Percentiles rank a stretch among this genome's conserved stretches.
Evolutionary conservation across 2,113 vertebrate species (phyloP).

Genomic region (Camelus bactrianus): DNA sequence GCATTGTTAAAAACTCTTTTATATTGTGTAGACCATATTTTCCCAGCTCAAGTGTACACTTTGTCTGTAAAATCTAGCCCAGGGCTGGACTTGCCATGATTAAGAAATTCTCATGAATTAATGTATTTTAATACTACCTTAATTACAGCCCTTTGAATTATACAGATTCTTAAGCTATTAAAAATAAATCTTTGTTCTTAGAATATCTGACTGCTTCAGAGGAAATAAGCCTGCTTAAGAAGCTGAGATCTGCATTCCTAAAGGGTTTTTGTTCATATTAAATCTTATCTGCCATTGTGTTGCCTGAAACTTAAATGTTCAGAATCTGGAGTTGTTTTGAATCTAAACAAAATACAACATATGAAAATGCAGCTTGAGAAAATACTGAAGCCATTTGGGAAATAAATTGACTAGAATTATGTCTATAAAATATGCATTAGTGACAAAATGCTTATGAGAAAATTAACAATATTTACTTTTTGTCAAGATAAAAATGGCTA

Average conservation of each 20-base stretch:
- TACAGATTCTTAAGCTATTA: slow-evolving; percentile 32
- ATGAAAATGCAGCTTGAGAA: slow-evolving; percentile 18
- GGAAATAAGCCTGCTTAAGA: slow-evolving; percentile 57
- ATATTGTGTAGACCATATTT: not conserved
- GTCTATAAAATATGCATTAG: slow-evolving; percentile 4
- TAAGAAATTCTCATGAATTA: slow-evolving; percentile 23
- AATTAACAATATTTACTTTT: not conserved
- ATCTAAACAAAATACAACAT: slow-evolving; percentile 14
- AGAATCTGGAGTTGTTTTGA: not conserved
- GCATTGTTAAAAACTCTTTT: not conserved
- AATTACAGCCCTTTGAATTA: slow-evolving; percentile 25
- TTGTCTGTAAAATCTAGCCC: slow-evolving; percentile 1
- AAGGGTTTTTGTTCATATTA: slow-evolving; percentile 59
- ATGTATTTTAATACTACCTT: slow-evolving; percentile 63
- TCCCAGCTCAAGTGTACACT: not conserved
- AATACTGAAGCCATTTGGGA: not conserved
- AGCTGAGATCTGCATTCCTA: slow-evolving; percentile 25
- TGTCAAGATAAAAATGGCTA: not conserved
- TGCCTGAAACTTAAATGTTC: not conserved
- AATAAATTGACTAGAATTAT: not conserved
- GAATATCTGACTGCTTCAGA: not conserved
- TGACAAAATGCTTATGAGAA: not conserved
- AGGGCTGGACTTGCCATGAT: not conserved
- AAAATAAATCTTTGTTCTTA: not conserved
- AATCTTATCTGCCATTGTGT: slow-evolving; percentile 21